Percentiles rank a stretch among this genome's conserved stretches.
Evolutionary conservation across 2,888 invertebrate species (phyloP).

Genomic region (Cephus pygmeus): DNA sequence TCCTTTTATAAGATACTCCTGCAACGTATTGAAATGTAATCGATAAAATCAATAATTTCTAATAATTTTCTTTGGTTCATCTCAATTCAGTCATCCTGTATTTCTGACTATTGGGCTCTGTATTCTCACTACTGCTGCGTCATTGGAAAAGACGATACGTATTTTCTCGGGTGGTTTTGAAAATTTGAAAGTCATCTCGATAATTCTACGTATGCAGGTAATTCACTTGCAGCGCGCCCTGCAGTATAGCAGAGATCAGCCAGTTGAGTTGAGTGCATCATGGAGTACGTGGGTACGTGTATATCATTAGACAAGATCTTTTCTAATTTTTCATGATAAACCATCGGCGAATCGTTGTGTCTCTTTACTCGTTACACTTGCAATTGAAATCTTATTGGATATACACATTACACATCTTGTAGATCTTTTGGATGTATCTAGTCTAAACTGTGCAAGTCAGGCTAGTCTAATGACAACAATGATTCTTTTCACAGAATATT

Average conservation of each 20-base stretch:
- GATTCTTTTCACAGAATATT: slow-evolving; percentile 25
- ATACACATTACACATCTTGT: not conserved
- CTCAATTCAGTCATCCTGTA: not conserved
- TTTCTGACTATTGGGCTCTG: not conserved
- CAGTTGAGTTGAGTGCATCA: slow-evolving; percentile 43
- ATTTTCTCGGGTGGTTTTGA: slow-evolving; percentile 19
- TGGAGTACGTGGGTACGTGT: slow-evolving; percentile 56
- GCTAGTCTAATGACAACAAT: slow-evolving; percentile 38
- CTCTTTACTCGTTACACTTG: not conserved
- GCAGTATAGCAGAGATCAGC: not conserved
- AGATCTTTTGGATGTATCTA: slow-evolving; percentile 6
- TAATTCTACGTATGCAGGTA: slow-evolving; percentile 27
- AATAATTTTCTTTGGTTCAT: not conserved
- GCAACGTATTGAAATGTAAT: not conserved
- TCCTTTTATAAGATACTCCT: not conserved
- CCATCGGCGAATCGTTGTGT: slow-evolving; percentile 18
- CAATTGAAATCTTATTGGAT: not conserved
- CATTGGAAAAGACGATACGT: not conserved
- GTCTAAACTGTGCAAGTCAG: slow-evolving; percentile 36
- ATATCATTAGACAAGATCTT: slow-evolving; percentile 33
- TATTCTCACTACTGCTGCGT: not conserved
- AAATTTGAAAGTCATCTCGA: slow-evolving; percentile 44
- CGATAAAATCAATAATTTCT: not conserved
- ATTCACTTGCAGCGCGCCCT: slow-evolving; percentile 7
- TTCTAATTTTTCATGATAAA: slow-evolving; percentile 23